These are phyloP conservation scores for Neogobius melanostomus DNA, from an alignment of 2,113 vertebrate species.

Conservation along the genomic window DNA sequence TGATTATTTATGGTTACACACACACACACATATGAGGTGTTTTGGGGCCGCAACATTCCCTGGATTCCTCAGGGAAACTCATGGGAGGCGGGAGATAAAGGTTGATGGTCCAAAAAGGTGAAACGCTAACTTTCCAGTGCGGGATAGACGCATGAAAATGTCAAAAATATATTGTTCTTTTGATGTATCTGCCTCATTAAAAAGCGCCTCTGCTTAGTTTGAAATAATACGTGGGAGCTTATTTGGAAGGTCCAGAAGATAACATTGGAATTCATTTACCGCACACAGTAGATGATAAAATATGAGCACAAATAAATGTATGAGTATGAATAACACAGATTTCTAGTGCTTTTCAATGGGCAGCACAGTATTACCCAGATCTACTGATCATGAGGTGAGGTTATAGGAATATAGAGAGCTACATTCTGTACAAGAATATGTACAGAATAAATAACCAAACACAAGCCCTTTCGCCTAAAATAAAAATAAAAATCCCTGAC, in stretches of 20 bases:
- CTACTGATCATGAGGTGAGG: no score
- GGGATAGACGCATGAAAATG: conserved; percentile 40
- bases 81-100: conserved; percentile 47
- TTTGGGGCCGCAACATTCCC: conserved; percentile 59
- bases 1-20: conserved; percentile 33
- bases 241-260: neutral
- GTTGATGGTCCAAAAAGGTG: conserved; percentile 39
- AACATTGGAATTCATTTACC: neutral
- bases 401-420: no score
- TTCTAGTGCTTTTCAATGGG: neutral
- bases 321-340: neutral
- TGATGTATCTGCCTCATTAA: conserved; percentile 27
- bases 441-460: no score
- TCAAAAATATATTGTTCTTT: conserved; percentile 44
- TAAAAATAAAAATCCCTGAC: no score
- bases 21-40: conserved; percentile 24
- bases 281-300: neutral
- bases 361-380: no score
- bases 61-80: conserved; percentile 59
- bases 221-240: neutral
- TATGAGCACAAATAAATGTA: neutral
- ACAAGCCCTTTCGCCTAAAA: no score
- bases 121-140: conserved; percentile 47
- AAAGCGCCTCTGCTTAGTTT: conserved; percentile 1
- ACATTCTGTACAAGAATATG: no score